phyloP scores from a whole-genome alignment of 2,797 vertebrate genomes.

The Myotis pilosus region DNA sequence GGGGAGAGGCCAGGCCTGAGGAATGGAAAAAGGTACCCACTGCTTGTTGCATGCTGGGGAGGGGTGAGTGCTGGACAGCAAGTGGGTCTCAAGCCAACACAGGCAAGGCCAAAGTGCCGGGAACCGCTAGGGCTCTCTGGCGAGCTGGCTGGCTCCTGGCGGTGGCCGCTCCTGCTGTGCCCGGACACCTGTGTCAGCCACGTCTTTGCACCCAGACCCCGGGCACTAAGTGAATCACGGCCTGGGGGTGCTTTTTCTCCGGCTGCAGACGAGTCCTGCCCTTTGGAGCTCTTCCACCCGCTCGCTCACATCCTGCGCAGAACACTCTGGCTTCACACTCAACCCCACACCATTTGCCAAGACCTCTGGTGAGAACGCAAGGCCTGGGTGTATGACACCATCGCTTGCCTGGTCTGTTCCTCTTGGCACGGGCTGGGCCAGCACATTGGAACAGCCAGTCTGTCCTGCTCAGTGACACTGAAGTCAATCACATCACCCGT shows the following conservation, averaged over 20 bases:
- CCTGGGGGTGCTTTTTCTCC: conserved; percentile 14
- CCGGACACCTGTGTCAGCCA: neutral
- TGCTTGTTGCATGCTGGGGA: accelerated
- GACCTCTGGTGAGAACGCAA: conserved; percentile 45
- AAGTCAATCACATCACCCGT: neutral
- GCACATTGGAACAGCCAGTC: conserved; percentile 25
- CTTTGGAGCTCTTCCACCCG: conserved; percentile 16
- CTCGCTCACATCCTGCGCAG: conserved; percentile 15
- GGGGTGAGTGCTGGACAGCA: accelerated
- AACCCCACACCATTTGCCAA: conserved; percentile 5
- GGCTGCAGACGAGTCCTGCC: neutral
- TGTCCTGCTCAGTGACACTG: neutral
- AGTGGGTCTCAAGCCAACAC: too few species aligned
- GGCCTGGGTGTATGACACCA: conserved; percentile 24
- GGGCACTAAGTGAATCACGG: neutral
- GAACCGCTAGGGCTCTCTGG: neutral
- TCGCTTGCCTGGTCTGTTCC: conserved; percentile 52
- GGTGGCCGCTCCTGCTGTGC: accelerated
- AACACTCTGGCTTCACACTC: neutral
- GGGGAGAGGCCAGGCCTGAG: neutral
- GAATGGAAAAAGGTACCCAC: neutral
- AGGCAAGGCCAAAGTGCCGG: accelerated
- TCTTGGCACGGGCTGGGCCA: neutral
- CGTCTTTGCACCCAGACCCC: neutral
- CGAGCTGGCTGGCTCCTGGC: accelerated